A percentile compares a stretch with the other conserved stretches of the same genome.
These are phyloP conservation scores for Rhagoletis zephyria DNA, from an alignment of 1,140 invertebrate species.

Conservation along the genomic window DNA sequence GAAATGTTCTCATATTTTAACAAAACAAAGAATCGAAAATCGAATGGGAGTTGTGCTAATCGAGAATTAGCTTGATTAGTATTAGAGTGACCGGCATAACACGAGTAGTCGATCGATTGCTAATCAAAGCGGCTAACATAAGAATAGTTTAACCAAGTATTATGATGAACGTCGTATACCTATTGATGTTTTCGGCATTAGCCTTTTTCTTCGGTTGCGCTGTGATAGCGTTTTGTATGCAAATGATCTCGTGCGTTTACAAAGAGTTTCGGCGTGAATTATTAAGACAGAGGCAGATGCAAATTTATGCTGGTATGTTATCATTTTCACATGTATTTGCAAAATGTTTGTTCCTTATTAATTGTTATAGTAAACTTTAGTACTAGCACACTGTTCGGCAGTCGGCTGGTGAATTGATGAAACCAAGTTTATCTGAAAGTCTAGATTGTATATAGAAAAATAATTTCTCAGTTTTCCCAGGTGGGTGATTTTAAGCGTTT, in stretches of 20 bases:
- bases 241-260: constrained; percentile 62
- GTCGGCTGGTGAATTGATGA: too few species aligned
- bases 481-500: too few species aligned
- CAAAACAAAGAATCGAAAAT: background rate
- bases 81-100: background rate
- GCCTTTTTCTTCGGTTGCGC: constrained; percentile 62
- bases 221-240: constrained; percentile 62
- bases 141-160: background rate
- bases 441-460: too few species aligned
- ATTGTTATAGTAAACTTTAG: too few species aligned
- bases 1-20: background rate
- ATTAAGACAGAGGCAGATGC: background rate
- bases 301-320: background rate
- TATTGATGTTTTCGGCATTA: constrained; percentile 63
- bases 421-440: too few species aligned
- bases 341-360: too few species aligned
- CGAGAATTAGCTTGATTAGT: background rate
- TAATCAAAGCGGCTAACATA: background rate
- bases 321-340: background rate
- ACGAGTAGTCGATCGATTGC: background rate
- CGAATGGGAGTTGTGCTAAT: background rate
- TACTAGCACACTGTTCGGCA: too few species aligned
- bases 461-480: too few species aligned
- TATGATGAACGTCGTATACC: constrained; percentile 61
- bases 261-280: constrained; percentile 55